Percentiles rank a stretch among this genome's conserved stretches.
phyloP scores from a whole-genome alignment of 30 jellyfish, hydroid and myxozoan species.

The Aurelia sp. region DNA sequence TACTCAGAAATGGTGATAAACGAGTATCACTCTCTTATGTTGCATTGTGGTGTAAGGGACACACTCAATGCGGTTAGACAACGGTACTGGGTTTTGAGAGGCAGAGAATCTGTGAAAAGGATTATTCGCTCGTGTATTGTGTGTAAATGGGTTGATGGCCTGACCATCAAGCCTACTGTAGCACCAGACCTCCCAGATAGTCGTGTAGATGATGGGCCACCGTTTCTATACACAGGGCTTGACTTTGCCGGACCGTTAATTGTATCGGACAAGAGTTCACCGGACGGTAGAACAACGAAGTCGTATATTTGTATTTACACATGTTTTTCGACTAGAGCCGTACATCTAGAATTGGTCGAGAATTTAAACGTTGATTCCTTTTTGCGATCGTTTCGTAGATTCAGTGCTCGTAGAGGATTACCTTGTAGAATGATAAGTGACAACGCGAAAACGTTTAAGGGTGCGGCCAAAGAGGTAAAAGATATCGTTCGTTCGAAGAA shows the following conservation, averaged over 20 bases:
- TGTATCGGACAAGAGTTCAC: not conserved
- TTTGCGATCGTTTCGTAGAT: not conserved
- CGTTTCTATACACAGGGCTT: conserved; percentile 22
- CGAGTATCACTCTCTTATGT: conserved; percentile 2
- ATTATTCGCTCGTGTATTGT: conserved; percentile 15
- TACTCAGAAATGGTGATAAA: conserved; percentile 3
- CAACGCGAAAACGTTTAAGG: conserved; percentile 7
- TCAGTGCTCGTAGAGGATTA: conserved; percentile 3
- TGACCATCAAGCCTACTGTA: conserved; percentile 3
- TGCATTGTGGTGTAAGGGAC: conserved; percentile 24
- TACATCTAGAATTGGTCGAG: not conserved
- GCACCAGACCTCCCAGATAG: conserved; percentile 22
- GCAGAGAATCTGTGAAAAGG: conserved; percentile 18
- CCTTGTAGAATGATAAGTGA: not conserved
- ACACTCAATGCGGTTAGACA: conserved; percentile 21
- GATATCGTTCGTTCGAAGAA: not conserved
- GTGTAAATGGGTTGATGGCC: conserved; percentile 27
- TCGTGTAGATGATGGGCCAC: conserved; percentile 31
- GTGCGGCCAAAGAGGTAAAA: not conserved
- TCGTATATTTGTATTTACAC: not conserved
- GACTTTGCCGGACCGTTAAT: conserved; percentile 62
- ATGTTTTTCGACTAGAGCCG: not conserved
- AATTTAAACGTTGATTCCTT: not conserved
- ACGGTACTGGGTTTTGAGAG: conserved; percentile 19
- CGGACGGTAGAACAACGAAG: too few species aligned